Evolutionary conservation across 2,888 invertebrate species (phyloP).

Genomic region (Drosophila niveifrons): DNA sequence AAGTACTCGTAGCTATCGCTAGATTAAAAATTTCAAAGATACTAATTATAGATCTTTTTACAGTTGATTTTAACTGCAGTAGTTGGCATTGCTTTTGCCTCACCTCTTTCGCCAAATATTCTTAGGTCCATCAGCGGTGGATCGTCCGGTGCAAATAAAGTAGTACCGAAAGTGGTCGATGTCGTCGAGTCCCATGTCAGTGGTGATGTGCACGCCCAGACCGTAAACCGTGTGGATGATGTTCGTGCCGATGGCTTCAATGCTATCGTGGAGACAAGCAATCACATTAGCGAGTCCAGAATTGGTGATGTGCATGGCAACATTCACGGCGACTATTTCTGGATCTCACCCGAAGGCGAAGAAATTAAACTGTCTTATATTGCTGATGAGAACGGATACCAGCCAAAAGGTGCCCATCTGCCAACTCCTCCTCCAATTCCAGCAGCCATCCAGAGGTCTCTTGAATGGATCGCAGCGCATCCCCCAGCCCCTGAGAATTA

Average conservation of each 20-base stretch:
- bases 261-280: not conserved
- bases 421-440: slow-evolving; percentile 72
- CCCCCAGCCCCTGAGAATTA: slow-evolving; percentile 43
- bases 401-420: slow-evolving; percentile 61
- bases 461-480: slow-evolving; percentile 65
- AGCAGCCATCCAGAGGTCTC: slow-evolving; percentile 51
- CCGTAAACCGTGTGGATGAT: slow-evolving; percentile 57
- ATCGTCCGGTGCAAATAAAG: no score
- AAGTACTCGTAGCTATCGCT: slow-evolving; percentile 39
- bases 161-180: no score
- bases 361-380: slow-evolving; percentile 65
- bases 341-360: slow-evolving; percentile 76
- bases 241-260: slow-evolving; percentile 77
- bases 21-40: not conserved
- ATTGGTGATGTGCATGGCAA: slow-evolving; percentile 34
- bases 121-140: not conserved
- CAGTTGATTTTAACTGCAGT: slow-evolving; percentile 64
- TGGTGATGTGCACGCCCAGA: slow-evolving; percentile 58
- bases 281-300: no score
- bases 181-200: not conserved
- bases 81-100: slow-evolving; percentile 58
- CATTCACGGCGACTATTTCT: slow-evolving; percentile 69
- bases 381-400: slow-evolving; percentile 41
- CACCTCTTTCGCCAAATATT: not conserved
- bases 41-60: slow-evolving; percentile 26